phyloP scores from a whole-genome alignment of 2,888 invertebrate species.

The Phania funesta region DNA sequence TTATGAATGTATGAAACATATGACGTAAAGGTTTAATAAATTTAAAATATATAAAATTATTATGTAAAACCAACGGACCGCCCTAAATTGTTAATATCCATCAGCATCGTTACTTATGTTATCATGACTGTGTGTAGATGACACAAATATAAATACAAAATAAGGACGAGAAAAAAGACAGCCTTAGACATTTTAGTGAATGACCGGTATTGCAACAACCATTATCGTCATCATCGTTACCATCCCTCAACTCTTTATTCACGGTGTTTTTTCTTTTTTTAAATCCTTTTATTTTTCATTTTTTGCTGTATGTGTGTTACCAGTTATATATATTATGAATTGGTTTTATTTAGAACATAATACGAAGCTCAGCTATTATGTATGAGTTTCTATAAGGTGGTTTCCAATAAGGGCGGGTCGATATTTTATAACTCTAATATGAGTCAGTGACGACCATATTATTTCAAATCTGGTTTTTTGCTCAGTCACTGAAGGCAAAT shows the following conservation, averaged over 20 bases:
- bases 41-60: background rate
- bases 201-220: conserved; percentile 35
- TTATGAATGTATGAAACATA: background rate
- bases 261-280: conserved; percentile 7
- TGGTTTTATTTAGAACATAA: background rate
- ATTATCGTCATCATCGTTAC: conserved; percentile 23
- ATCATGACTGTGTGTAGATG: conserved; percentile 44
- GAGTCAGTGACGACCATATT: no score
- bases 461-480: no score
- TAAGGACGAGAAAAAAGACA: conserved; percentile 2
- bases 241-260: background rate
- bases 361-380: background rate
- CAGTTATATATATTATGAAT: background rate
- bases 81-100: background rate
- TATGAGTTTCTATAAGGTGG: no score
- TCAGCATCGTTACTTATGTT: background rate
- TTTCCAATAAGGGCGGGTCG: no score
- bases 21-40: background rate
- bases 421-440: no score
- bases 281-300: background rate
- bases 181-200: conserved; percentile 23
- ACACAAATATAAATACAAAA: conserved; percentile 45
- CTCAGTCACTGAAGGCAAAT: no score
- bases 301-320: background rate
- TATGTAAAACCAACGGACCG: background rate